Percentiles rank a stretch among this genome's conserved stretches.
These are phyloP conservation scores for Halotydeus destructor DNA, from an alignment of 1,140 invertebrate genomes.

Conservation along the genomic window DNA sequence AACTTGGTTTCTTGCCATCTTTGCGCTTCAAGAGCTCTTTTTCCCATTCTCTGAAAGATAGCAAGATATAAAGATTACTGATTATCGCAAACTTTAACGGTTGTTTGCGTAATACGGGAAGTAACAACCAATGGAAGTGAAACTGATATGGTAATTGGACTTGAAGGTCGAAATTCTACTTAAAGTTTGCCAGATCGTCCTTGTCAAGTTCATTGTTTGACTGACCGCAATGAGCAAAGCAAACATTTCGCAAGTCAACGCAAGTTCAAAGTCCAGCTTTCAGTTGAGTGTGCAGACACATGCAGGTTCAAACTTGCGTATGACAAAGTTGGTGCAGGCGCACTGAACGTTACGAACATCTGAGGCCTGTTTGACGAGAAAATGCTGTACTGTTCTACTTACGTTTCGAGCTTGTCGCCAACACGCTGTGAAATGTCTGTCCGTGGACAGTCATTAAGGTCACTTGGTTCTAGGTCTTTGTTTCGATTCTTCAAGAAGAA, in stretches of 20 bases:
- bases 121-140: neutral
- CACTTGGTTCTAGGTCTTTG: conserved; percentile 39
- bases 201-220: no score
- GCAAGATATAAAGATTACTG: neutral
- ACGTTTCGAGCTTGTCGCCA: conserved; percentile 34
- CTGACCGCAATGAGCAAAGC: neutral
- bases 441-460: conserved; percentile 43
- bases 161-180: neutral
- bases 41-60: conserved; percentile 17
- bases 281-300: neutral
- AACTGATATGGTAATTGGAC: neutral
- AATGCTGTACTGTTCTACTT: conserved; percentile 33
- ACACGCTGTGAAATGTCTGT: conserved; percentile 33
- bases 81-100: neutral
- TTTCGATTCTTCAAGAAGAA: conserved; percentile 29
- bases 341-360: conserved; percentile 30
- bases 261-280: neutral
- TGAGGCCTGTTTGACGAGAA: conserved; percentile 37
- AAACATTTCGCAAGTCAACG: neutral
- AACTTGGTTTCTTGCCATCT: conserved; percentile 14
- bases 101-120: neutral
- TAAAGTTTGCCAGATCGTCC: neutral
- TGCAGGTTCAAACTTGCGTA: neutral
- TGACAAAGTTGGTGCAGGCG: neutral
- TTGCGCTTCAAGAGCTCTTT: conserved; percentile 16